Evolutionary conservation across 2,113 vertebrate species (phyloP), one percentile per base, ranked within the genome.

Genomic region (Heliornis fulica): DNA sequence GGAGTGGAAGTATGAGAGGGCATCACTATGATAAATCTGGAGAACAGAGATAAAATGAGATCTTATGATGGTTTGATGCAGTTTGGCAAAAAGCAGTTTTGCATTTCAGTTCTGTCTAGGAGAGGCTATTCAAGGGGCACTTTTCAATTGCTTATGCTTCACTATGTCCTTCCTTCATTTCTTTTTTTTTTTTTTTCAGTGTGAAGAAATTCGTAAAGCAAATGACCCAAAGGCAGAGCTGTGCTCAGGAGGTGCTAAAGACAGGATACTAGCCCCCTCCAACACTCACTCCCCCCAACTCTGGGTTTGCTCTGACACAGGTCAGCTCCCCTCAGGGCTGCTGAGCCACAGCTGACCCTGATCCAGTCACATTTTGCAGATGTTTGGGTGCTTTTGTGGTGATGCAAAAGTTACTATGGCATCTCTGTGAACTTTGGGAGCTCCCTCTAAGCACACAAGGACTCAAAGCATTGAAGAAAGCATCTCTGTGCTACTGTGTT

Each of bases 61-160:
- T 45, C 89, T 95, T 88, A 57, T 36, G 79, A 84, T 54, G 78
- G 20, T 77, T 90, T 75, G 79, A 89, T 46, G 83, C 61, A 90
- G 76, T 93, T 75, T 93, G 91, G 92, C 65, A 96, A 95, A 95
- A 89, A 66, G 65, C 77, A 84, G 48, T 93, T 98, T 92, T 96
- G 93, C 93, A 87, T 89, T 91, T 63, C 70, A 96, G 75, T 95
- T 96, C 75, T 92, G 51, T 59, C 71, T 79, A 64, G 64, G 65
- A 95, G 61, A 96, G 43, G 63, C 38, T 74, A 32, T 56, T 89
- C 75, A 80, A 85, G 34, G 26, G 46, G 7, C n/a, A 29, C 40
- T 83, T 88, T 88, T 65, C 56, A 94, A 87, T 56, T 26, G 31
- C 50, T 56, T 78, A 16, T 45, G 17, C 61, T 76, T 83, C 28